Evolutionary conservation across 2,113 vertebrate genomes (phyloP).

Genomic region (Dasypus novemcinctus): DNA sequence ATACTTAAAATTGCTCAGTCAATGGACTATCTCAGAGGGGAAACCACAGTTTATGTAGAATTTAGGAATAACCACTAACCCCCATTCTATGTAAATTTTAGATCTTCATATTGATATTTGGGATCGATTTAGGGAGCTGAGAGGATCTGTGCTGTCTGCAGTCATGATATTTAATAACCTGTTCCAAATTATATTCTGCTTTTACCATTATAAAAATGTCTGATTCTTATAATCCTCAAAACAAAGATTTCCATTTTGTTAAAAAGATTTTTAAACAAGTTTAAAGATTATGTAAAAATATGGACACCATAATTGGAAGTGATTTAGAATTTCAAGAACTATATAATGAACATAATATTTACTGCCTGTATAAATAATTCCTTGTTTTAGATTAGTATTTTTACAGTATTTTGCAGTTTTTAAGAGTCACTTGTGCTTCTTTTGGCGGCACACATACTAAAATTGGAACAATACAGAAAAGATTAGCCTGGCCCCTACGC

Average conservation of each 20-base stretch:
- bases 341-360: background rate
- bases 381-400: background rate
- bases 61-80: background rate
- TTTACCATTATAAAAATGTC: background rate
- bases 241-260: background rate
- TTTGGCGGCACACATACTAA: too few relatives aligned
- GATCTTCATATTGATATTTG: conserved; percentile 2
- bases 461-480: too few relatives aligned
- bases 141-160: background rate
- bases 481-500: too few relatives aligned
- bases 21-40: background rate
- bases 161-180: background rate
- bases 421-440: too few relatives aligned
- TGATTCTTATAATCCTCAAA: background rate
- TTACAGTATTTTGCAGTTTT: background rate
- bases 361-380: background rate
- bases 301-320: background rate
- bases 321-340: background rate
- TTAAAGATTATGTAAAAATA: background rate
- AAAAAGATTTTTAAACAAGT: background rate
- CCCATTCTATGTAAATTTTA: background rate
- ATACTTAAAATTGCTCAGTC: background rate
- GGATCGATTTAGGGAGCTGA: background rate
- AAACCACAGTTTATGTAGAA: background rate
- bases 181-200: background rate